Percentiles rank a stretch among this genome's conserved stretches.
These are phyloP conservation scores for Chiloscyllium punctatum DNA, from an alignment of 2,797 vertebrate species.

Conservation along the genomic window DNA sequence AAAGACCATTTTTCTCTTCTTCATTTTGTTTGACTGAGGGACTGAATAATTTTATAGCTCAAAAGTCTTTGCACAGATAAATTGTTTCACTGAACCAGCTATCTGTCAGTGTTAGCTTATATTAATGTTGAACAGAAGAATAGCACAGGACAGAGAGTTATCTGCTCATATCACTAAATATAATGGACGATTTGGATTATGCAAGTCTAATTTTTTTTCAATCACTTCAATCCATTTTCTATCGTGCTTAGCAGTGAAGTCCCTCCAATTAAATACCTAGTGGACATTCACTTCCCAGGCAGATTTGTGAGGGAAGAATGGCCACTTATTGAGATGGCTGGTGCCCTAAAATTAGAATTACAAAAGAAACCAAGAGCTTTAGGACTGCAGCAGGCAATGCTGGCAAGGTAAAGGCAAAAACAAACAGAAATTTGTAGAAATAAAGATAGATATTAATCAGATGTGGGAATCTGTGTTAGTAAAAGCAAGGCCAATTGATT, in stretches of 20 bases:
- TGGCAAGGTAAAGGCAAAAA: background rate
- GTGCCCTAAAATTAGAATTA: background rate
- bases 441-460: background rate
- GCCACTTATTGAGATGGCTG: background rate
- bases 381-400: background rate
- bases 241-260: background rate
- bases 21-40: background rate
- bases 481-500: background rate
- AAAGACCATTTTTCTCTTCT: background rate
- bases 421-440: background rate
- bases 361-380: background rate
- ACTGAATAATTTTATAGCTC: constrained; percentile 18
- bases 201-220: constrained; percentile 13
- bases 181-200: constrained; percentile 21
- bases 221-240: background rate
- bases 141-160: background rate
- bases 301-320: background rate
- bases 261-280: background rate
- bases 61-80: constrained; percentile 18
- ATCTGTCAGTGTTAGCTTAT: background rate
- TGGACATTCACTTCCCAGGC: background rate
- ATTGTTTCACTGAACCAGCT: background rate
- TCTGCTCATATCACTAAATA: background rate
- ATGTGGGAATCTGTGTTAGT: background rate
- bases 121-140: background rate